Evolutionary conservation across 35 echinoderm and acorn worm genomes (phyloP).

Genomic region (Holothuria glaberrima): DNA sequence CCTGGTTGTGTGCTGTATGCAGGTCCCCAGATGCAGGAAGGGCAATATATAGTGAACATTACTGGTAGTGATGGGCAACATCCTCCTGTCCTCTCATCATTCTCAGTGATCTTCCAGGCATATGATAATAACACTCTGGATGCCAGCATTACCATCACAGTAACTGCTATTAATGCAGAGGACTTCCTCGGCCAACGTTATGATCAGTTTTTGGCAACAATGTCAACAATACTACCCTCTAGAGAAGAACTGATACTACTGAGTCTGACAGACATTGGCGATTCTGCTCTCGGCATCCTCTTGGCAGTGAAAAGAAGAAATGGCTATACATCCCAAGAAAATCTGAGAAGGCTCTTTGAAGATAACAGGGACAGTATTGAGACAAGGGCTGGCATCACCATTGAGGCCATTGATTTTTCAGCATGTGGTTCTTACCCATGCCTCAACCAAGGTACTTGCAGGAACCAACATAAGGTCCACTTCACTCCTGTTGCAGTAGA

Average conservation of each 20-base stretch:
- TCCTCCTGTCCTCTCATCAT: slow-evolving; percentile 67
- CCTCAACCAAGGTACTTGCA: slow-evolving; percentile 70
- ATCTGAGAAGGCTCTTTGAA: slow-evolving; percentile 55
- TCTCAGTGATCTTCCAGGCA: slow-evolving; percentile 71
- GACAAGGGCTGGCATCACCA: slow-evolving; percentile 68
- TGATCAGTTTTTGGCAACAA: slow-evolving; percentile 69
- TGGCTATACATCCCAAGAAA: slow-evolving; percentile 64
- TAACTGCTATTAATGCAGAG: slow-evolving; percentile 54
- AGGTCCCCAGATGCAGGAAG: slow-evolving; percentile 60
- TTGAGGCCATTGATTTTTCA: slow-evolving; percentile 77
- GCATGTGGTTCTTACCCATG: slow-evolving; percentile 77
- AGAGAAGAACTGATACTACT: slow-evolving; percentile 81
- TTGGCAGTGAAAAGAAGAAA: slow-evolving; percentile 74
- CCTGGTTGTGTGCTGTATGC: slow-evolving; percentile 75
- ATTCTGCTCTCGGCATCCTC: slow-evolving; percentile 65
- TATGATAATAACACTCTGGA: slow-evolving; percentile 75
- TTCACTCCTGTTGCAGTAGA: slow-evolving; percentile 59
- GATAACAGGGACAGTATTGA: slow-evolving; percentile 78
- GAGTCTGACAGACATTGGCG: slow-evolving; percentile 66
- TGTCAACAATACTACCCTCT: slow-evolving; percentile 62
- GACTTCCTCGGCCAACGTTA: slow-evolving; percentile 72
- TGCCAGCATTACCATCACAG: slow-evolving; percentile 77
- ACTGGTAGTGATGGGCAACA: slow-evolving; percentile 85
- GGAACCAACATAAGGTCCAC: slow-evolving; percentile 53
- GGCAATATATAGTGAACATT: slow-evolving; percentile 60